Evolutionary conservation across 2,797 vertebrate species (phyloP).

Genomic region (Podarcis lilfordi): DNA sequence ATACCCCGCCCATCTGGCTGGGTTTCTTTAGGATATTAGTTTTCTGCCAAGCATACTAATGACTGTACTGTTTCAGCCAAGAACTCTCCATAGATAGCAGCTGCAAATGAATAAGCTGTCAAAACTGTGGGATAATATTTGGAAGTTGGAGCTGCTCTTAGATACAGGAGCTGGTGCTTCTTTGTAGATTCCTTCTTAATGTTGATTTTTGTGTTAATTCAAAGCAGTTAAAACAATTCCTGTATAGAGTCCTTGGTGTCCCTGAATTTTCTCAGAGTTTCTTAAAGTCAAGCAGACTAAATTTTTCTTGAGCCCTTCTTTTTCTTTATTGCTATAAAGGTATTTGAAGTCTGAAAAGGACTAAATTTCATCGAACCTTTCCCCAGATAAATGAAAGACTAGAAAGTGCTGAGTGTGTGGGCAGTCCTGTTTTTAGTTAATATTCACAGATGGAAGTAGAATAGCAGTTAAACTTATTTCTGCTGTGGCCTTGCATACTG

Average conservation of each 20-base stretch:
- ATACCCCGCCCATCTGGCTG: too few relatives aligned
- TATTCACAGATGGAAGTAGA: too few relatives aligned
- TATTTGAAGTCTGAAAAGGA: background rate
- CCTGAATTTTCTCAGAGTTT: background rate
- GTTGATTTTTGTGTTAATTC: conserved; percentile 41
- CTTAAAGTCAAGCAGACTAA: background rate
- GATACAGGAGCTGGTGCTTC: conserved; percentile 26
- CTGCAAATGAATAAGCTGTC: conserved; percentile 58
- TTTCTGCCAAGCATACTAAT: conserved; percentile 43
- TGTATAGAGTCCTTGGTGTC: background rate
- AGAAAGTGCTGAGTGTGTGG: background rate
- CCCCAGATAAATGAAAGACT: background rate
- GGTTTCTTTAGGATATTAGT: conserved; percentile 30
- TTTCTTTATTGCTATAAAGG: background rate
- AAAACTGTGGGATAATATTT: conserved; percentile 51
- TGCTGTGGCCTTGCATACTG: background rate
- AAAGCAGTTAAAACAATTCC: conserved; percentile 41
- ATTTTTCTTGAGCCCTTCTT: background rate
- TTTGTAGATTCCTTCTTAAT: conserved; percentile 27
- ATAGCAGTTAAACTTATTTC: too few relatives aligned
- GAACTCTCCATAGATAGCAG: conserved; percentile 42
- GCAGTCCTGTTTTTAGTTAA: background rate
- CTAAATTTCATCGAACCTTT: background rate
- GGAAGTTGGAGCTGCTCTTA: conserved; percentile 32
- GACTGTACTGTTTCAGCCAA: conserved; percentile 36